Conservation (phyloP, 2,888 invertebrate genomes). For the Zeuzera pyrina region DNA sequence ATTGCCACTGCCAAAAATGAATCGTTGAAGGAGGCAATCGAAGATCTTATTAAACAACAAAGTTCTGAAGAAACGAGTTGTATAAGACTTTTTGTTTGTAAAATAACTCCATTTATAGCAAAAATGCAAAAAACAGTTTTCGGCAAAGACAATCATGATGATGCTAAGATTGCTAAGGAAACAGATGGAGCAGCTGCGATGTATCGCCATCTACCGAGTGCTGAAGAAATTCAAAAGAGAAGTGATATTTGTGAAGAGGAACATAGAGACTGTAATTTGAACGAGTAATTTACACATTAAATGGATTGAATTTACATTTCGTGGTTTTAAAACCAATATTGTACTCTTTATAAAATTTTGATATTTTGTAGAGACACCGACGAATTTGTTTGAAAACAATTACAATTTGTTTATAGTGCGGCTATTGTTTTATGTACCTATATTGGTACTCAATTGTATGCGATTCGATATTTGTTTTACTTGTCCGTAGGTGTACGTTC, state of each 20-base stretch:
- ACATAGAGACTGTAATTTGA: slow-evolving; percentile 64
- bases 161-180: slow-evolving; percentile 32
- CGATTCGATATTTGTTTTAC: too few species aligned
- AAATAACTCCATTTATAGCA: slow-evolving; percentile 82
- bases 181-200: slow-evolving; percentile 49
- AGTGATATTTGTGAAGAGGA: slow-evolving; percentile 76
- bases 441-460: too few species aligned
- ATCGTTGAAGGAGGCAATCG: slow-evolving; percentile 74
- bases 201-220: slow-evolving; percentile 76
- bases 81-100: slow-evolving; percentile 81
- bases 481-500: too few species aligned
- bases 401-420: too few species aligned
- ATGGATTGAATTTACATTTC: too few species aligned
- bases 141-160: slow-evolving; percentile 35
- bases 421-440: too few species aligned
- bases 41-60: slow-evolving; percentile 71
- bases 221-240: slow-evolving; percentile 72
- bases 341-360: background rate
- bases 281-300: too few species aligned
- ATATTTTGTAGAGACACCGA: too few species aligned
- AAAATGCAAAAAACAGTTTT: slow-evolving; percentile 83
- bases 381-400: too few species aligned
- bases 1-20: slow-evolving; percentile 74
- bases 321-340: slow-evolving; percentile 3
- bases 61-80: slow-evolving; percentile 77